A percentile compares a stretch with the other conserved stretches of the same genome.
Conservation (phyloP, 2,888 invertebrate genomes). For the Tenodera sinensis region DNA sequence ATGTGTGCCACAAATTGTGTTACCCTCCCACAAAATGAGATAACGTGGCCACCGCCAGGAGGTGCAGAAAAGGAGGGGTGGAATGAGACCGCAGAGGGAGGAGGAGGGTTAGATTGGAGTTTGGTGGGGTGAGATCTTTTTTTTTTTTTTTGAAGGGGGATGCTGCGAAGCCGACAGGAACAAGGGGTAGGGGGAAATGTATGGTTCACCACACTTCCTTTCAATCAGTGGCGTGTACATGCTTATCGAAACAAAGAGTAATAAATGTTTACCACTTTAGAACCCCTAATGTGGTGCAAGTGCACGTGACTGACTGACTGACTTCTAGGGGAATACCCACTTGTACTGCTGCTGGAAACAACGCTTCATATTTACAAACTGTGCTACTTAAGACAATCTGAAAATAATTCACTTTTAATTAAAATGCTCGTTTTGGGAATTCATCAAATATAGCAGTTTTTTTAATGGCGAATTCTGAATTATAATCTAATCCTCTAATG, state of each 20-base stretch:
- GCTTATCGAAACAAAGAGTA: background rate
- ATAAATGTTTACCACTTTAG: background rate
- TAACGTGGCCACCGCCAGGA: slow-evolving; percentile 14
- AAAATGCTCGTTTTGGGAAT: too few relatives aligned
- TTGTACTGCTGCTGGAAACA: too few relatives aligned
- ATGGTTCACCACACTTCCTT: slow-evolving; percentile 2
- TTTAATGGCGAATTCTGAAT: too few relatives aligned
- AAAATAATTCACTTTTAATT: too few relatives aligned
- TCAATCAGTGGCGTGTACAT: slow-evolving; percentile 1
- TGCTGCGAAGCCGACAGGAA: background rate
- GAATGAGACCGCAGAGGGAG: background rate
- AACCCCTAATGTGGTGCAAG: background rate
- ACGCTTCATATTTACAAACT: too few relatives aligned
- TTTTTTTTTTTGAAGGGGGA: background rate
- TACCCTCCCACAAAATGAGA: slow-evolving; percentile 22
- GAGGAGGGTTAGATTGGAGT: background rate
- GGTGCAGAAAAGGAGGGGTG: slow-evolving; percentile 11
- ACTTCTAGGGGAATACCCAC: too few relatives aligned
- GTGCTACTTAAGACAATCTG: too few relatives aligned
- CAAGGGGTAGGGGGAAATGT: background rate
- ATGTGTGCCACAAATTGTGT: slow-evolving; percentile 26
- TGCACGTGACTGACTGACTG: too few relatives aligned
- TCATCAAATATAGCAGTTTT: too few relatives aligned
- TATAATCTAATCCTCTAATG: too few relatives aligned
- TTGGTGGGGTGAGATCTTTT: background rate